Evolutionary conservation across 2,797 vertebrate genomes (phyloP).

Genomic region (Synanceia verrucosa): DNA sequence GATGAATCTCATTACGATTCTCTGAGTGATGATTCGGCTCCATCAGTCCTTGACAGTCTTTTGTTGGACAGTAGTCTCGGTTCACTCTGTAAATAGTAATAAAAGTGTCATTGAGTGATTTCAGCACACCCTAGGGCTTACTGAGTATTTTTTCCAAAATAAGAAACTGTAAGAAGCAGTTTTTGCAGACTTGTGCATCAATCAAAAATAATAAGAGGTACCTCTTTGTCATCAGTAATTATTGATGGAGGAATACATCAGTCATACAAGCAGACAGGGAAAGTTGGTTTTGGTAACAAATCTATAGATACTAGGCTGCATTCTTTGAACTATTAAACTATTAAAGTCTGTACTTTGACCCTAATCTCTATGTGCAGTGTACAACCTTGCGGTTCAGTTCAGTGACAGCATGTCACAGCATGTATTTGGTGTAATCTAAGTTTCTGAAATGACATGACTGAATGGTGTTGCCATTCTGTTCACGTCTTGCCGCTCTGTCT

Average conservation of each 20-base stretch:
- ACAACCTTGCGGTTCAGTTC: neutral
- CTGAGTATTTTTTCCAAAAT: neutral
- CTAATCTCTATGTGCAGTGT: neutral
- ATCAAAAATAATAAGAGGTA: neutral
- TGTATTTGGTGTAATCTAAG: neutral
- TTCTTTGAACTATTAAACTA: neutral
- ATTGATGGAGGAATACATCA: neutral
- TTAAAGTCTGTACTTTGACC: neutral
- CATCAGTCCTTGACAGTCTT: neutral
- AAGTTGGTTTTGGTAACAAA: neutral
- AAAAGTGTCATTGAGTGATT: neutral
- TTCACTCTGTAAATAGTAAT: neutral
- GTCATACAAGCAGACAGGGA: neutral
- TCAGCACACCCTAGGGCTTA: no score
- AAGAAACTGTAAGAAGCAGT: neutral
- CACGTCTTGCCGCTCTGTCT: neutral
- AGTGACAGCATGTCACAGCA: neutral
- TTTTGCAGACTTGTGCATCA: neutral
- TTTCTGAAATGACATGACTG: neutral
- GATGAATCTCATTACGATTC: conserved; percentile 3
- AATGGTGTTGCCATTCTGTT: neutral
- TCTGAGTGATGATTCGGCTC: neutral
- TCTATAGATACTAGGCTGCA: neutral
- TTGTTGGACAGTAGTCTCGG: neutral
- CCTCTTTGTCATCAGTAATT: neutral